Conservation (phyloP, 2,797 vertebrate genomes). For the Danio tinwini region DNA sequence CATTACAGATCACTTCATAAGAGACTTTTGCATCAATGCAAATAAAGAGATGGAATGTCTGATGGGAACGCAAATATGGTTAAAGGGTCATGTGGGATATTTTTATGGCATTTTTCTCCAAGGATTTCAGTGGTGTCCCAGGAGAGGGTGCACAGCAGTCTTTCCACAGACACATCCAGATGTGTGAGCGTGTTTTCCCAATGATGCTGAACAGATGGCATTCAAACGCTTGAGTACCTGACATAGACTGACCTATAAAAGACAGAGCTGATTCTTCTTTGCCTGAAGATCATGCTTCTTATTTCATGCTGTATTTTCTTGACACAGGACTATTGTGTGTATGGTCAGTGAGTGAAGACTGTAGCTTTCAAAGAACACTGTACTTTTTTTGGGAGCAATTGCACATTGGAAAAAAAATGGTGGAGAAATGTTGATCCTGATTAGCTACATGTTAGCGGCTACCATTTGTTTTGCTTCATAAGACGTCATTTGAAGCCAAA, state of each 20-base stretch:
- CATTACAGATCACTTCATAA: neutral
- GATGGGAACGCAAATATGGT: conserved; percentile 27
- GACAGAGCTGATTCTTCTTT: conserved; percentile 30
- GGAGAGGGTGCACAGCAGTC: conserved; percentile 43
- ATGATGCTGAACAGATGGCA: conserved; percentile 54
- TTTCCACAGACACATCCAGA: conserved; percentile 49
- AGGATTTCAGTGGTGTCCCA: conserved; percentile 40
- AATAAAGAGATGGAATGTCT: neutral
- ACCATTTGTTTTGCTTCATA: no score
- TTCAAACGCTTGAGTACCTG: conserved; percentile 50
- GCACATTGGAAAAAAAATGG: neutral
- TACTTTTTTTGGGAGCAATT: neutral
- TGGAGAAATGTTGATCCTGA: neutral
- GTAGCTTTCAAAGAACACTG: neutral
- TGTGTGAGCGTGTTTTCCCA: conserved; percentile 47
- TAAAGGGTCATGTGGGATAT: conserved; percentile 17
- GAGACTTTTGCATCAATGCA: neutral
- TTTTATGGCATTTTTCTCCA: conserved; percentile 49
- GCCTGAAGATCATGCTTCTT: conserved; percentile 11
- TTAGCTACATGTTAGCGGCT: no score
- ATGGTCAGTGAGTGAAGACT: neutral
- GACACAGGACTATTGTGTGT: neutral
- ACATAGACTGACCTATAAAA: conserved; percentile 47
- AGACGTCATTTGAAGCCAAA: no score
- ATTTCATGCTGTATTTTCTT: conserved; percentile 13